These are phyloP conservation scores for Micronycteris hirsuta DNA, from an alignment of 2,113 vertebrate species.

Conservation along the genomic window DNA sequence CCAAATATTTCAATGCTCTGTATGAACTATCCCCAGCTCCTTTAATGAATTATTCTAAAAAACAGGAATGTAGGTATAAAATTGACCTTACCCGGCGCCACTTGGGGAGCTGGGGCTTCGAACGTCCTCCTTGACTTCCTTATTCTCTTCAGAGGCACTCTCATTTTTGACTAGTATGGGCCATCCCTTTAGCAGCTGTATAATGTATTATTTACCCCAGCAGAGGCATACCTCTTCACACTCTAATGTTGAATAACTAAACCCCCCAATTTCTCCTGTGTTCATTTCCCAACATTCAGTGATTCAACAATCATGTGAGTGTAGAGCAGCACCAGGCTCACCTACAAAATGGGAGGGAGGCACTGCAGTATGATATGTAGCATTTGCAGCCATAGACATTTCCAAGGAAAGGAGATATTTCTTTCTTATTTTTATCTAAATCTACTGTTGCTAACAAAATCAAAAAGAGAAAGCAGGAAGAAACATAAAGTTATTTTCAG, in stretches of 20 bases:
- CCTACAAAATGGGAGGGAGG: neutral
- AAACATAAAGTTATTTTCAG: neutral
- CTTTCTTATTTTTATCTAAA: neutral
- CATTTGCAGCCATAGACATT: neutral
- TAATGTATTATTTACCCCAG: neutral
- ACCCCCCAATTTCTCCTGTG: neutral
- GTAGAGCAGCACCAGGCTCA: neutral
- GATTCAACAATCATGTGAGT: neutral
- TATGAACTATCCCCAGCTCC: neutral
- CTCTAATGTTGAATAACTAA: neutral
- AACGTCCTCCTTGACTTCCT: neutral
- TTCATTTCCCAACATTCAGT: neutral
- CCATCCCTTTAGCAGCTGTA: neutral
- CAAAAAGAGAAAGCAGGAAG: neutral
- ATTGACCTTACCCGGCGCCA: accelerated
- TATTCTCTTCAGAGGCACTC: neutral
- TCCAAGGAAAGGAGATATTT: neutral
- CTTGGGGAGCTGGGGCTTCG: neutral
- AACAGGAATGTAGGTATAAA: neutral
- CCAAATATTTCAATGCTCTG: neutral
- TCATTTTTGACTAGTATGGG: neutral
- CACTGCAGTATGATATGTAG: neutral
- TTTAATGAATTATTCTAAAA: neutral
- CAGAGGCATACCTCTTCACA: neutral
- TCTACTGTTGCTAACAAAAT: neutral